Evolutionary conservation across 2,888 invertebrate genomes (phyloP), one percentile per base, ranked within the genome.

Genomic region (Dascillus cervinus): DNA sequence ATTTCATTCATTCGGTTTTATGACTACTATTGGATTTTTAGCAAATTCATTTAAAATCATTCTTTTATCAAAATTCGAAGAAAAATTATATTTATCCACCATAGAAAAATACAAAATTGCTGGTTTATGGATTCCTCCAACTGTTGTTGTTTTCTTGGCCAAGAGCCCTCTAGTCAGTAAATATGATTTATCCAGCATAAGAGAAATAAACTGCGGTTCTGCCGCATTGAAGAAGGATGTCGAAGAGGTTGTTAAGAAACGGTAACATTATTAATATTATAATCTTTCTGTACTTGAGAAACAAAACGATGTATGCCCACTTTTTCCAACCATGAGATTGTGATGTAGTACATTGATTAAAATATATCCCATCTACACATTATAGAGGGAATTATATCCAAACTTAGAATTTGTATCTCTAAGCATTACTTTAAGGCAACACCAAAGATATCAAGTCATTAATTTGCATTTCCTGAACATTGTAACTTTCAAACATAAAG

Each of bases 1-100:
- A 70, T 86, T 80, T 57, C 86, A 87, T 59, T 74, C 77, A 0
- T 87, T 78, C 49, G 82, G 82, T 0, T 78, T 80, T 49, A 67
- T 77, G 5, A 71, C 77, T 1, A 66, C 77, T n/a, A 56, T 79
- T 13, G 60, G 71, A 5, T 59, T 71, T 8, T 56, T 79, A 13
- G 32, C 14, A 6, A 15, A 5, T 1, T 11, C 3, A 4, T 48
- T 64, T 3, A 66, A 65, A 48, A 67, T 25, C 4, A 20, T 84
- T 25, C 64, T 77, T 2, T 59, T 65, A 31, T 67, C 73, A 1
- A 74, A 73, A 41, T 87, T 87, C 57, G 77, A 82, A 26, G 79
- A 80, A 24, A 66, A 76, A 38, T 58, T 70, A 10, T 86, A 80
- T 53, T 65, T 87, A 19, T 69, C 71, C 41, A 70, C 75, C 2